These are phyloP conservation scores for Sinosuthora webbiana DNA, from an alignment of 2,113 vertebrate genomes.

Conservation along the genomic window DNA sequence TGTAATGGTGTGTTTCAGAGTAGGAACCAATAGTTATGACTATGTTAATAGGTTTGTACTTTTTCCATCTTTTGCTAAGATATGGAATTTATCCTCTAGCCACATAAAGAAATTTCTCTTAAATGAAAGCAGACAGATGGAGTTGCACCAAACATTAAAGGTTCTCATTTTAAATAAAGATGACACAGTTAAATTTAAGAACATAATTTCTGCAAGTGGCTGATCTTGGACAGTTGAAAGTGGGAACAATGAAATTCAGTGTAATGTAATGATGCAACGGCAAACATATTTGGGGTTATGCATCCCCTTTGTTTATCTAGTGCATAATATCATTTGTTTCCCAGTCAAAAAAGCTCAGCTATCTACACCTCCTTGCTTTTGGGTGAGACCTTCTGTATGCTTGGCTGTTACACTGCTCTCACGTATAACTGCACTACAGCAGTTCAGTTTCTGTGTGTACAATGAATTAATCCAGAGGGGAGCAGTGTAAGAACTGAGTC, in stretches of 20 bases:
- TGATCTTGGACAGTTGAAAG: background rate
- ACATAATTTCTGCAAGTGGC: background rate
- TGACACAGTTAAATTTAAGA: background rate
- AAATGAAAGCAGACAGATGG: background rate
- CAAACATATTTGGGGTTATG: background rate
- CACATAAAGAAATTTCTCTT: background rate
- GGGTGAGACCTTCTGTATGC: background rate
- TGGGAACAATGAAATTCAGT: background rate
- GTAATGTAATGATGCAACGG: background rate
- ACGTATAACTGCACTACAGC: fast-evolving
- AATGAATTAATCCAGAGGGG: background rate
- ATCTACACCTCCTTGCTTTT: background rate
- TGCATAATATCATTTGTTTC: background rate
- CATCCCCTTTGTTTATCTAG: background rate
- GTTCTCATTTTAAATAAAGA: background rate
- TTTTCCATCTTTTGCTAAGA: background rate
- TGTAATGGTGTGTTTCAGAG: background rate
- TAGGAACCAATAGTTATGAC: background rate
- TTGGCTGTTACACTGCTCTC: background rate
- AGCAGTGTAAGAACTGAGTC: background rate
- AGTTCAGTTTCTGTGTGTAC: background rate
- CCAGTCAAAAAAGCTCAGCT: background rate
- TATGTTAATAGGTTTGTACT: background rate
- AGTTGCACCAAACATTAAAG: background rate
- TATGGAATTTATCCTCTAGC: background rate